Percentiles rank a stretch among this genome's conserved stretches.
Evolutionary conservation across 1,140 invertebrate species (phyloP).

Genomic region (Scaptomyza pallida): DNA sequence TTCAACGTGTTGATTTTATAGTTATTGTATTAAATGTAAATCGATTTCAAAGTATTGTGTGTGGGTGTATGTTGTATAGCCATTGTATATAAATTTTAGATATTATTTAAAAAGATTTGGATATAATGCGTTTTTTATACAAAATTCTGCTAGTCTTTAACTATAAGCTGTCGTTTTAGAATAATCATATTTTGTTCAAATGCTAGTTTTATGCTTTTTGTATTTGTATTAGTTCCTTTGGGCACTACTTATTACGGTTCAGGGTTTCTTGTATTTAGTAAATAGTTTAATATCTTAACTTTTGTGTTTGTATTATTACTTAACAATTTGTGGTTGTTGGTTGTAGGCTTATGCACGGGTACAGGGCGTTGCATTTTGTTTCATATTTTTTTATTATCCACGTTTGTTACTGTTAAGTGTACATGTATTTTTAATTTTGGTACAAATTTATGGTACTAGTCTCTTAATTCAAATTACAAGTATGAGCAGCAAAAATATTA

Average conservation of each 20-base stretch:
- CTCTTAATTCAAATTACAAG: constrained; percentile 58
- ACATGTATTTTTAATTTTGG: constrained; percentile 55
- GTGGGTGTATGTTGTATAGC: background rate
- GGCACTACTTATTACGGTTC: constrained; percentile 80
- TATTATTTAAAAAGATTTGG: constrained; percentile 30
- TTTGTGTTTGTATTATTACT: constrained; percentile 42
- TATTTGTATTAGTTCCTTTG: constrained; percentile 65
- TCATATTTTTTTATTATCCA: constrained; percentile 26
- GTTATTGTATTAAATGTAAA: constrained; percentile 19
- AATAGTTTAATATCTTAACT: constrained; percentile 51
- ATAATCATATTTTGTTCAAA: constrained; percentile 74
- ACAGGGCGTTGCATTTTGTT: constrained; percentile 76
- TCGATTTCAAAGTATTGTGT: constrained; percentile 12
- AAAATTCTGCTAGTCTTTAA: constrained; percentile 77
- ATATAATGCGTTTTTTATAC: constrained; percentile 46
- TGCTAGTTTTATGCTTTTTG: constrained; percentile 61
- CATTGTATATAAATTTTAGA: constrained; percentile 51
- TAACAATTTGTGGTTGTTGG: constrained; percentile 54
- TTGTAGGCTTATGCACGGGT: constrained; percentile 78
- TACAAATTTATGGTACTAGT: constrained; percentile 82
- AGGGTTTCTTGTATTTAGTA: constrained; percentile 73
- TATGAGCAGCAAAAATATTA: constrained; percentile 19
- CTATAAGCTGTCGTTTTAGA: constrained; percentile 77
- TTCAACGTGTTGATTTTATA: constrained; percentile 13
- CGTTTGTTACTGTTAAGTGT: background rate